Percentiles rank a stretch among this genome's conserved stretches.
These are phyloP conservation scores for Chironomus tentans DNA, from an alignment of 2,888 invertebrate genomes.

Conservation along the genomic window DNA sequence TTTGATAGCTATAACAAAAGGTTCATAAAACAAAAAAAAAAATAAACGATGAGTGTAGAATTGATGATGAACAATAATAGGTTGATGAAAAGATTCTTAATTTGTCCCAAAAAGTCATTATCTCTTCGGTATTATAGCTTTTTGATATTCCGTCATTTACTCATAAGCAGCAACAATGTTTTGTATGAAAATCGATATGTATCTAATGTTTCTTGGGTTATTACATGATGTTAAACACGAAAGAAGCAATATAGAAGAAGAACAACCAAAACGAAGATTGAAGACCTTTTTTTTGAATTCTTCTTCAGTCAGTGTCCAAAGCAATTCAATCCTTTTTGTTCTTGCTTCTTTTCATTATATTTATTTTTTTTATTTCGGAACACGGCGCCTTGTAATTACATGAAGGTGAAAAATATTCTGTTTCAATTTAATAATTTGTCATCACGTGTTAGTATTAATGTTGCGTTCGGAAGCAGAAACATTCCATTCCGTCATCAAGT, in stretches of 20 bases:
- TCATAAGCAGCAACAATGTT: too few species aligned
- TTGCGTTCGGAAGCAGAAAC: background rate
- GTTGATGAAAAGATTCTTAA: slow-evolving; percentile 19
- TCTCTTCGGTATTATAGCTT: background rate
- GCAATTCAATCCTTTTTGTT: background rate
- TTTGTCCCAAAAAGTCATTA: background rate
- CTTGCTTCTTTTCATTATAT: background rate
- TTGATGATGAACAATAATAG: background rate
- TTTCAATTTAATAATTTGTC: slow-evolving; percentile 8
- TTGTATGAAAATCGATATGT: too few species aligned
- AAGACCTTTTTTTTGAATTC: background rate
- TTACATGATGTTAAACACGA: background rate
- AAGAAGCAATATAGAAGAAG: background rate
- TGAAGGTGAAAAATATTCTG: background rate
- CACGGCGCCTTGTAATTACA: slow-evolving; percentile 6
- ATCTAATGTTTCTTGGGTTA: background rate
- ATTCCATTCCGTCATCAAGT: background rate
- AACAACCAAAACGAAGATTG: background rate
- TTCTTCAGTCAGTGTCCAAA: background rate
- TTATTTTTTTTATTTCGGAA: background rate
- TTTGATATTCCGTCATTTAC: background rate
- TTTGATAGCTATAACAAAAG: background rate
- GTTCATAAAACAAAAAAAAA: too few species aligned
- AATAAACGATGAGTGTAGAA: background rate
- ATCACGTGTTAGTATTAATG: background rate